Evolutionary conservation across 2,888 invertebrate genomes (phyloP).

Genomic region (Drosophila paranaensis): DNA sequence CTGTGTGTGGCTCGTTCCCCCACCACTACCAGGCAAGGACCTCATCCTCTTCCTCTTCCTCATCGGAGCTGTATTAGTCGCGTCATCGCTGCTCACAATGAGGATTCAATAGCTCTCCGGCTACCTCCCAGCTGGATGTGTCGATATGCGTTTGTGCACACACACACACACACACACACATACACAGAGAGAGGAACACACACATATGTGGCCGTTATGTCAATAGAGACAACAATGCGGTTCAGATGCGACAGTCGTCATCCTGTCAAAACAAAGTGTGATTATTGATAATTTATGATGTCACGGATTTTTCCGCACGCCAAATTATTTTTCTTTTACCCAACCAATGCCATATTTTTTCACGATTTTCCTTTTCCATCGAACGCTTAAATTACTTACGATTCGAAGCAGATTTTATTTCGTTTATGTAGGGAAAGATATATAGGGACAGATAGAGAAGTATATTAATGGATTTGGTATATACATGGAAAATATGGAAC

Average conservation of each 20-base stretch:
- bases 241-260: constrained; percentile 77
- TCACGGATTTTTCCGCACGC: constrained; percentile 79
- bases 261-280: constrained; percentile 85
- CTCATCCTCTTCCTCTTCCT: background rate
- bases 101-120: constrained; percentile 63
- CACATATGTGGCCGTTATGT: constrained; percentile 44
- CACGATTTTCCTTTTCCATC: constrained; percentile 20
- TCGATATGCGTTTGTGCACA: constrained; percentile 7
- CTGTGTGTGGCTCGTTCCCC: constrained; percentile 39
- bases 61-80: constrained; percentile 66
- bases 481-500: background rate
- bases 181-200: background rate
- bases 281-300: constrained; percentile 85
- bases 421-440: background rate
- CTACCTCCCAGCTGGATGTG: constrained; percentile 44
- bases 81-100: constrained; percentile 79
- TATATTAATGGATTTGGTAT: no score
- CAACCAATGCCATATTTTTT: constrained; percentile 44
- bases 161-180: background rate
- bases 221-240: constrained; percentile 76
- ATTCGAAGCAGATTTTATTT: constrained; percentile 13
- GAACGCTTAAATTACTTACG: constrained; percentile 20
- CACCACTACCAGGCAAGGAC: constrained; percentile 29
- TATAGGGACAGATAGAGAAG: no score
- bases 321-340: constrained; percentile 52